phyloP scores from a whole-genome alignment of 2,888 invertebrate genomes.

The Smittia aterrima region DNA sequence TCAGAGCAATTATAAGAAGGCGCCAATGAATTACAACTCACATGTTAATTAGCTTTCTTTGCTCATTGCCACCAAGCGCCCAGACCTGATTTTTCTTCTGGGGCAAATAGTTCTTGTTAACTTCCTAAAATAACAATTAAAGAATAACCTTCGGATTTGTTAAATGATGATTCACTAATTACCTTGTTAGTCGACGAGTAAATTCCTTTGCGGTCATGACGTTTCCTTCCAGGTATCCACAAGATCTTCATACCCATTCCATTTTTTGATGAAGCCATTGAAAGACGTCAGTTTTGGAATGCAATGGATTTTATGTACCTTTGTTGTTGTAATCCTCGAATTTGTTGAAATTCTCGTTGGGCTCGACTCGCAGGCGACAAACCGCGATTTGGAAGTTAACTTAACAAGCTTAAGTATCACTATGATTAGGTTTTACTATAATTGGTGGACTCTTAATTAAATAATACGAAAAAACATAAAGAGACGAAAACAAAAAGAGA shows the following conservation, averaged over 20 bases:
- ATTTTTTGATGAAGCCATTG: constrained; percentile 45
- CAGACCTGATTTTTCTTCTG: constrained; percentile 51
- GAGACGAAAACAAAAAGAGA: neutral
- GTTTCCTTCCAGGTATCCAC: constrained; percentile 53
- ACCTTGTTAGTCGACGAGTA: constrained; percentile 49
- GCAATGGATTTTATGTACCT: neutral
- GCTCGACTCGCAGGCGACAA: too few relatives aligned
- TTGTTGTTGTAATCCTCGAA: constrained; percentile 12
- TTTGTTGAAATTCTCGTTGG: neutral
- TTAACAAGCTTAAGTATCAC: too few relatives aligned
- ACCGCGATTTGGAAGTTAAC: too few relatives aligned
- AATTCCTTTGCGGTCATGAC: constrained; percentile 50
- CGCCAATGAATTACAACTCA: constrained; percentile 43
- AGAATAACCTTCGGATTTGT: neutral
- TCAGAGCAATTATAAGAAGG: neutral
- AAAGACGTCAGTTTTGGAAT: neutral
- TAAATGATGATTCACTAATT: constrained; percentile 36
- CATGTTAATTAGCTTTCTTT: constrained; percentile 44
- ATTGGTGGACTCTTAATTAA: neutral
- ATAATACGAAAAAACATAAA: neutral
- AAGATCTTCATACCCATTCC: constrained; percentile 50
- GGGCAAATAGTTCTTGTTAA: constrained; percentile 25
- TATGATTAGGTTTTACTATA: too few relatives aligned
- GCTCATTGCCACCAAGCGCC: constrained; percentile 52
- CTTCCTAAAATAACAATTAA: constrained; percentile 21